phyloP scores from a whole-genome alignment of 2,888 invertebrate species.

The Tanaodytes sp. region DNA sequence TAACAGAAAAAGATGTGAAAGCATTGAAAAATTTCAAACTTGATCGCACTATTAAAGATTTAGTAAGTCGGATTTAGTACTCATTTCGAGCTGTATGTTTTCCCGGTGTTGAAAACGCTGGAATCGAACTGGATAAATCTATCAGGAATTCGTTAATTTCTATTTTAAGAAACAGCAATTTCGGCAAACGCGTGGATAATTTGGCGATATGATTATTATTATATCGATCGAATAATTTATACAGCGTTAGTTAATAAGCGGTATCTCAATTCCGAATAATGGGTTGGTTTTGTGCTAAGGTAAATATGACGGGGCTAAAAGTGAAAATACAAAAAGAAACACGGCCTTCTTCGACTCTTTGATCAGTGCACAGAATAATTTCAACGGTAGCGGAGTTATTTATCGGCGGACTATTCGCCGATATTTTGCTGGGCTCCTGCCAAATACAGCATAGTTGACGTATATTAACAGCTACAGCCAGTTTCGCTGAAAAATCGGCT shows the following conservation, averaged over 20 bases:
- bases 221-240: slow-evolving; percentile 35
- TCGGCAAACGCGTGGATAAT: too few species aligned
- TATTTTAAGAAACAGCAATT: too few species aligned
- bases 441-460: slow-evolving; percentile 55
- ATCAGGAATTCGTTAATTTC: too few species aligned
- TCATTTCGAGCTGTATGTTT: too few species aligned
- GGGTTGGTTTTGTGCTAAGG: slow-evolving; percentile 39
- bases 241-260: slow-evolving; percentile 30
- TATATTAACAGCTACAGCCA: slow-evolving; percentile 44
- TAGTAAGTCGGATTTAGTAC: too few species aligned
- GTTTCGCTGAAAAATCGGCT: slow-evolving; percentile 33
- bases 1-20: too few species aligned
- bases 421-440: slow-evolving; percentile 63
- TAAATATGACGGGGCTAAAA: slow-evolving; percentile 50
- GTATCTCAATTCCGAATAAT: slow-evolving; percentile 44
- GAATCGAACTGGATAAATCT: too few species aligned
- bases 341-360: slow-evolving; percentile 53
- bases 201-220: too few species aligned
- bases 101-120: too few species aligned
- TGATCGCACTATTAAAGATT: too few species aligned
- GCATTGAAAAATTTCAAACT: too few species aligned
- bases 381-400: slow-evolving; percentile 63
- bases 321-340: slow-evolving; percentile 47
- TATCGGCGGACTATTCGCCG: slow-evolving; percentile 59
- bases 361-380: slow-evolving; percentile 64